Evolutionary conservation across 1,140 invertebrate genomes (phyloP), one percentile per base, ranked within the genome.

Genomic region (Cherax quadricarinatus): DNA sequence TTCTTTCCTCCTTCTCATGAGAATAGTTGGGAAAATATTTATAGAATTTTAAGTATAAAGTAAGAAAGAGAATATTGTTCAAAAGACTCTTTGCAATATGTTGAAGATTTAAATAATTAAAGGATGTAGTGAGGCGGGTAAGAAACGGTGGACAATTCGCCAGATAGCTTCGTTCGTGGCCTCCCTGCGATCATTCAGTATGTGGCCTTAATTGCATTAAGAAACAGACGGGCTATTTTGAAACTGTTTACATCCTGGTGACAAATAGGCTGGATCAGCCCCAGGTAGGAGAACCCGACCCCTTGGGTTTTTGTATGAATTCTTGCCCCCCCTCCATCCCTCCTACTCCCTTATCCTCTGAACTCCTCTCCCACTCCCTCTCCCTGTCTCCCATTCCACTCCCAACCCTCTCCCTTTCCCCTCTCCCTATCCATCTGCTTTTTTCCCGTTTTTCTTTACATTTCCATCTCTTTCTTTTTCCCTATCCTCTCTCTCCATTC

Each of bases 201-300:
- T 62, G 12, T 16, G 51, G 60, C 60, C 30, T 62, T 89, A 89
- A 89, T 89, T 79, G 80, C 48, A 89, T 82, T 82, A 81, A 82
- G 75, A 12, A 16, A 48, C 60, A 82, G 88, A 89, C 88, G 80
- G 60, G 88, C 60, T 89, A 83, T 89, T 89, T 82, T 89, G 88
- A 89, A 89, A 89, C 66, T 89, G 88, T 89, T 89, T 89, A 89
- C 88, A 89, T 16, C 60, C 49, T 80, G 88, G 88, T 89, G 88
- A 89, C 88, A 89, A 89, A 89, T 89, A 89, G 48, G 88, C 88
- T 60, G 70, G 88, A 89, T 89, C 88, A 89, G 16, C 88, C 79
- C 88, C 80, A 83, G 9, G 16, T 75, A 78, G 80, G 81, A 78
- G 87, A 88, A 88, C 87, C 75, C 78, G 87, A 88, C 87, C 87